Evolutionary conservation across 1,140 invertebrate species (phyloP).

Genomic region (Pteromalus puparum): DNA sequence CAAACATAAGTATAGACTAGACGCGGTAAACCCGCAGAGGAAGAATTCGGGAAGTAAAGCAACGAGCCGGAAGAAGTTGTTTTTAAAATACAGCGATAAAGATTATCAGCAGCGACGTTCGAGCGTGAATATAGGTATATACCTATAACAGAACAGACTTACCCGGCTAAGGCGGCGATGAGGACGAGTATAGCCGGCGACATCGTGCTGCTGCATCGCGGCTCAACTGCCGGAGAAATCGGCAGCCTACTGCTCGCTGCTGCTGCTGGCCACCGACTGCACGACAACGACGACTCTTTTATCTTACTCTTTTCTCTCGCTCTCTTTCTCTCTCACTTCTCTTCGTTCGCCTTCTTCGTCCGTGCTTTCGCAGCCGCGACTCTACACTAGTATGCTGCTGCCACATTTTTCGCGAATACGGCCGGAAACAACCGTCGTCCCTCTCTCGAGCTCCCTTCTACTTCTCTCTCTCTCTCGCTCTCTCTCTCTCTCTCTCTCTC

Average conservation of each 20-base stretch:
- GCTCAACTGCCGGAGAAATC: background rate
- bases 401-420: constrained; percentile 27
- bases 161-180: constrained; percentile 7
- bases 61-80: background rate
- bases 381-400: constrained; percentile 1
- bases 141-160: background rate
- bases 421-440: constrained; percentile 28
- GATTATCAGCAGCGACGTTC: background rate
- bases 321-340: background rate
- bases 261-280: background rate
- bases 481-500: constrained; percentile 17
- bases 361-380: background rate
- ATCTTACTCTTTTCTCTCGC: background rate
- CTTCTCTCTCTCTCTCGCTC: background rate
- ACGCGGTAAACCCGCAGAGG: background rate
- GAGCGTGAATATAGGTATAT: no score
- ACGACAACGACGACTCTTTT: background rate
- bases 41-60: background rate
- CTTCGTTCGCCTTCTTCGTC: background rate
- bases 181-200: background rate
- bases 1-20: no score
- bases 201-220: background rate
- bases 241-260: background rate
- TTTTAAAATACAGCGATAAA: background rate
- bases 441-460: background rate